These are phyloP conservation scores for Myopa testacea DNA, from an alignment of 2,888 invertebrate genomes.

Conservation along the genomic window DNA sequence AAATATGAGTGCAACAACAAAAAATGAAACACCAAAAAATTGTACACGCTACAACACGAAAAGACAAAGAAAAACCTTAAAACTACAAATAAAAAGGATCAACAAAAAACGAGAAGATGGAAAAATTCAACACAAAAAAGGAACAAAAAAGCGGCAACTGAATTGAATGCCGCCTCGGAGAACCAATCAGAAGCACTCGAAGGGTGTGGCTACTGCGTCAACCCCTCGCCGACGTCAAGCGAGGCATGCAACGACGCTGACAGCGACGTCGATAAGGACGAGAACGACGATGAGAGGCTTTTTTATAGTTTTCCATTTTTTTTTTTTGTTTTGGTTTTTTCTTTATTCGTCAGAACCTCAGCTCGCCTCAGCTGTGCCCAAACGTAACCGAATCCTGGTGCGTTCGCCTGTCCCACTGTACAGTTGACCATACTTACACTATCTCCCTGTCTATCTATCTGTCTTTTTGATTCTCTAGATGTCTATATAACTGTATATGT, in stretches of 20 bases:
- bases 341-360: background rate
- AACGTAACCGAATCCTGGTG: background rate
- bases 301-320: background rate
- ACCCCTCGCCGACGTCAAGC: constrained; percentile 36
- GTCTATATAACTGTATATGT: background rate
- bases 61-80: background rate
- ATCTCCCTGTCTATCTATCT: background rate
- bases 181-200: constrained; percentile 52
- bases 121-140: constrained; percentile 8
- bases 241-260: constrained; percentile 11
- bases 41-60: constrained; percentile 1
- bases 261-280: constrained; percentile 23
- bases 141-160: constrained; percentile 8
- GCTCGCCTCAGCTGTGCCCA: background rate
- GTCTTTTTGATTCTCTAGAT: background rate
- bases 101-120: constrained; percentile 33
- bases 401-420: background rate
- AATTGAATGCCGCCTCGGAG: constrained; percentile 37
- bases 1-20: constrained; percentile 19
- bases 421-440: background rate
- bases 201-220: constrained; percentile 51
- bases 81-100: constrained; percentile 22
- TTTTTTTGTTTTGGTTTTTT: background rate
- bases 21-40: constrained; percentile 16
- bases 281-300: constrained; percentile 32